phyloP scores from a whole-genome alignment of 2,113 vertebrate species.

The Rhinichthys klamathensis region DNA sequence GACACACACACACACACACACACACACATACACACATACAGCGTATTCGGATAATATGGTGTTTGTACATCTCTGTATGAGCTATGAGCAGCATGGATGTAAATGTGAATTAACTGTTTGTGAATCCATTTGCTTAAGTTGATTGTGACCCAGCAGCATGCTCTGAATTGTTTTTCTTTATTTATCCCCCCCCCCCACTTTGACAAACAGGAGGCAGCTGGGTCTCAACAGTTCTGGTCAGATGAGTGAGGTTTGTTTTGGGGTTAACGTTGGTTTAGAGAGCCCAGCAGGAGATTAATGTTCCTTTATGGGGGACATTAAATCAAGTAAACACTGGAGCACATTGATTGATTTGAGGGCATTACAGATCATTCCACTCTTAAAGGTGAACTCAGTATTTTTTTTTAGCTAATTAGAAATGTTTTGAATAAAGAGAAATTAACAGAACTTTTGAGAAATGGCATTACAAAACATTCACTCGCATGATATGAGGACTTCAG shows the following conservation, averaged over 20 bases:
- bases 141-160: neutral
- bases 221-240: conserved; percentile 35
- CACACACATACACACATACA: no score
- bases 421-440: neutral
- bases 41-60: no score
- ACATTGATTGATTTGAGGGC: conserved; percentile 12
- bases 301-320: conserved; percentile 23
- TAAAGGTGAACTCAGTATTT: neutral
- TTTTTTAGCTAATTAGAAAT: neutral
- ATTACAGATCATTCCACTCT: neutral
- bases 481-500: neutral
- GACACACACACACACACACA: no score
- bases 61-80: no score
- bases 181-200: neutral
- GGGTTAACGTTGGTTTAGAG: conserved; percentile 37
- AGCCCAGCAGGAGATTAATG: conserved; percentile 25
- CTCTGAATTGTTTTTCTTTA: neutral
- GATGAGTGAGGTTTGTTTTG: neutral
- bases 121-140: neutral
- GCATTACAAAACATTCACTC: neutral
- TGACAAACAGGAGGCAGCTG: conserved; percentile 35
- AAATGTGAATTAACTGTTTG: neutral
- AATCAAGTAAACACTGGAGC: conserved; percentile 22
- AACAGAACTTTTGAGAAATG: neutral
- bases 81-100: no score